Evolutionary conservation across 1,140 invertebrate species (phyloP).

Genomic region (Helicorthomorpha holstii): DNA sequence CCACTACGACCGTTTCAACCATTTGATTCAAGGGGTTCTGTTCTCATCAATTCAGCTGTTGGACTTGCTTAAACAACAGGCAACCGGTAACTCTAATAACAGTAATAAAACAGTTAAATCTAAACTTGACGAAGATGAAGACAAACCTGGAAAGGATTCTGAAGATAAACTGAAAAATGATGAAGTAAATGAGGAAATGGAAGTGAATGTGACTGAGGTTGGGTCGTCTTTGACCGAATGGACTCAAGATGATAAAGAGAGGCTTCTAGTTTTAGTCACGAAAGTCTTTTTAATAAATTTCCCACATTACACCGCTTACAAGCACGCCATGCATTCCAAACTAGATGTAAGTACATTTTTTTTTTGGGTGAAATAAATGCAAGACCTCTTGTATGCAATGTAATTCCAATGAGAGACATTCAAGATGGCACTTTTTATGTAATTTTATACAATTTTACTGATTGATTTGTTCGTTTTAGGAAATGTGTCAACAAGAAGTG

Average conservation of each 20-base stretch:
- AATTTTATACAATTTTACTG: neutral
- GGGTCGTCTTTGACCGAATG: conserved; percentile 24
- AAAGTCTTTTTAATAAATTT: conserved; percentile 75
- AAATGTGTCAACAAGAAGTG: conserved; percentile 56
- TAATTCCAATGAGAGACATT: too few relatives aligned
- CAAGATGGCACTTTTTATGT: neutral
- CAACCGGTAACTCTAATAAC: neutral
- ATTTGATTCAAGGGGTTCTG: conserved; percentile 9
- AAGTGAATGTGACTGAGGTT: neutral
- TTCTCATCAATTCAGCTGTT: conserved; percentile 2
- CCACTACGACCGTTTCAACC: conserved; percentile 74
- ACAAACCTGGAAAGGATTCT: conserved; percentile 8
- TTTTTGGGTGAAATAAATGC: neutral
- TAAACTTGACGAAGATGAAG: conserved; percentile 7
- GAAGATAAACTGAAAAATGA: conserved; percentile 7
- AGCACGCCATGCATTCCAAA: conserved; percentile 56
- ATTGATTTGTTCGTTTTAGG: conserved; percentile 23
- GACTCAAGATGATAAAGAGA: conserved; percentile 56
- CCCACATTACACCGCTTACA: conserved; percentile 79
- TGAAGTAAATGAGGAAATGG: neutral
- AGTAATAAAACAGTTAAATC: neutral
- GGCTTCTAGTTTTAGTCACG: conserved; percentile 53
- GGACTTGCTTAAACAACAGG: neutral
- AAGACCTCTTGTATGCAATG: neutral
- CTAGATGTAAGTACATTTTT: conserved; percentile 31